Evolutionary conservation across 1,140 invertebrate genomes (phyloP).

Genomic region (Antheraea mylitta): DNA sequence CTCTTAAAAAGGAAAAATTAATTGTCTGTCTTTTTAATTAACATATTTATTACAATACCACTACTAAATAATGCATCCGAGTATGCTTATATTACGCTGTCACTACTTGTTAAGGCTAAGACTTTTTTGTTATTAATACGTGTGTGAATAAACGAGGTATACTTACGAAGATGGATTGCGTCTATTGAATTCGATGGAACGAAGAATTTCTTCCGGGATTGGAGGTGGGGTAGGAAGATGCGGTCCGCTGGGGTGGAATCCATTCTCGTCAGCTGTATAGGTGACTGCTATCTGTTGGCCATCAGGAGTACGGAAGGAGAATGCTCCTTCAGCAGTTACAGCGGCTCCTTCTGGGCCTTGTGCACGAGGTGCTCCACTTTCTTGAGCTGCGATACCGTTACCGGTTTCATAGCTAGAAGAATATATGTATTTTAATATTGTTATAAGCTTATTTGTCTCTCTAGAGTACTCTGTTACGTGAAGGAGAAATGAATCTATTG

Average conservation of each 20-base stretch:
- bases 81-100: too few species aligned
- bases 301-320: constrained; percentile 87
- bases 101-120: too few species aligned
- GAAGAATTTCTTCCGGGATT: constrained; percentile 80
- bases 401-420: constrained; percentile 78
- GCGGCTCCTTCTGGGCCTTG: constrained; percentile 81
- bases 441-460: too few species aligned
- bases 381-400: constrained; percentile 84
- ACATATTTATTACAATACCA: too few species aligned
- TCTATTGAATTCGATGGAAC: constrained; percentile 61
- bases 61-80: too few species aligned
- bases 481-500: too few species aligned
- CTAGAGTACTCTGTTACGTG: too few species aligned
- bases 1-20: too few species aligned
- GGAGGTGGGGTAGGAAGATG: constrained; percentile 89
- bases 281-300: constrained; percentile 84
- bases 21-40: too few species aligned
- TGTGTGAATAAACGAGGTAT: neutral
- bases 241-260: constrained; percentile 86
- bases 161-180: constrained; percentile 57
- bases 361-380: constrained; percentile 83
- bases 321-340: constrained; percentile 82
- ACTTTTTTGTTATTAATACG: too few species aligned
- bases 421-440: too few species aligned
- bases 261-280: constrained; percentile 90